Evolutionary conservation across 2,888 invertebrate species (phyloP), one percentile per base, ranked within the genome.

Genomic region (Drosophila nigricruria): DNA sequence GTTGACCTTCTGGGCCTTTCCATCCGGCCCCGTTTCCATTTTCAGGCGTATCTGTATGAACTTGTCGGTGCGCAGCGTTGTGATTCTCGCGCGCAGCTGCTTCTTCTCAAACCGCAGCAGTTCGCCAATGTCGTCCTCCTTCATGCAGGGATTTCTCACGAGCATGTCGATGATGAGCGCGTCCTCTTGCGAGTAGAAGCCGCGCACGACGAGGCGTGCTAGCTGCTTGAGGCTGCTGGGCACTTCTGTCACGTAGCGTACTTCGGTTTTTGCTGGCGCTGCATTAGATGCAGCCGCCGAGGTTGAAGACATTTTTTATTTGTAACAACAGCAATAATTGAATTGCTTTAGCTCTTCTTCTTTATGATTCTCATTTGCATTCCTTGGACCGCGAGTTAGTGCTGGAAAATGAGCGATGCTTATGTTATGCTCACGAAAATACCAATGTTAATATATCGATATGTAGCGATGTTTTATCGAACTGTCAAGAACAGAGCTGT

Each of bases 111-210:
- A 98, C 91, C 97, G 97, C 32, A 99, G 92, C 52, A 98, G 94
- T 92, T 98, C 98, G 82, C 97, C 97, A 88, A 96, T 96, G 90
- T 97, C 97, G 90, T 97, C 97, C 93, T 97, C 97, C 93, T 97
- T 97, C 92, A 92, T 94, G 95, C 98, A 98, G 27, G 98, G 98
- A 94, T 98, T 98, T 89, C 98, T 94, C 52, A 99, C 98, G 49
- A 99, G 94, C 97, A 99, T 97, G 92, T 99, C 98, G 56, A 99
- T 96, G 62, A 99, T 97, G 30, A 99, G 94, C 0, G 97, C 96
- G 94, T 99, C 98, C 93, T 99, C 98, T 79, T 97, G 96, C 0
- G 96, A 95, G 92, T 98, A 99, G 93, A 99, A 99, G 3, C 98
- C 98, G 85, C 98, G 94, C 0, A 97, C 97, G 23, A 98, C 97